Percentiles rank a stretch among this genome's conserved stretches.
Evolutionary conservation across 2,888 invertebrate species (phyloP).

Genomic region (Neoitamus cyanurus): DNA sequence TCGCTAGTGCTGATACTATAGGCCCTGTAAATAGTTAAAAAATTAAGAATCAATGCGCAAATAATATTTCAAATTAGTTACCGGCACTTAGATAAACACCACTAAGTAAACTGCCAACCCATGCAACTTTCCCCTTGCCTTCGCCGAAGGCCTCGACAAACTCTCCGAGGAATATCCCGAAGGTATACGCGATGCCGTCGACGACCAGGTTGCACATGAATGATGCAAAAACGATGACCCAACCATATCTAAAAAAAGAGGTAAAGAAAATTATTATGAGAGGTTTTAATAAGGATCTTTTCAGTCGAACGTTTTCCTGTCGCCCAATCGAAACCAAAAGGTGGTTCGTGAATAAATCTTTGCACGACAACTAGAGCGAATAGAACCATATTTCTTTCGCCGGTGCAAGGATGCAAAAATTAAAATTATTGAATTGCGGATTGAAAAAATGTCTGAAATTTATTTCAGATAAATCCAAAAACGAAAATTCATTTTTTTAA

Average conservation of each 20-base stretch:
- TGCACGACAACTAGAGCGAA: too few relatives aligned
- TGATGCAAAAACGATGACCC: slow-evolving; percentile 95
- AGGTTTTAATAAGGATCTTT: too few relatives aligned
- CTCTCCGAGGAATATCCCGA: slow-evolving; percentile 90
- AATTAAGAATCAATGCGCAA: neutral
- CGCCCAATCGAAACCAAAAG: too few relatives aligned
- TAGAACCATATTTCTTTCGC: too few relatives aligned
- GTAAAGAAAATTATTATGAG: too few relatives aligned
- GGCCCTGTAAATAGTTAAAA: slow-evolving; percentile 74
- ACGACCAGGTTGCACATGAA: slow-evolving; percentile 98
- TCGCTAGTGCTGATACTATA: slow-evolving; percentile 93
- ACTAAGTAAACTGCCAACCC: slow-evolving; percentile 94
- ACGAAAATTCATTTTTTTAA: too few relatives aligned
- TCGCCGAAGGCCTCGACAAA: slow-evolving; percentile 85
- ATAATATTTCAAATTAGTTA: slow-evolving; percentile 57
- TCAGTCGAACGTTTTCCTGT: too few relatives aligned
- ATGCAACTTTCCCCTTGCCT: slow-evolving; percentile 88
- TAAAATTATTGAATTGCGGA: too few relatives aligned
- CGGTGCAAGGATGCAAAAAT: too few relatives aligned
- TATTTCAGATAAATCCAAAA: too few relatives aligned
- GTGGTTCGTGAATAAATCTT: too few relatives aligned
- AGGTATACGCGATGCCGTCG: slow-evolving; percentile 98
- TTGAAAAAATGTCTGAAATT: too few relatives aligned
- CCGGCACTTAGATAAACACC: slow-evolving; percentile 96
- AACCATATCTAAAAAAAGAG: slow-evolving; percentile 75